Conservation (phyloP, 2,888 invertebrate genomes). For the Tiliacea aurago region DNA sequence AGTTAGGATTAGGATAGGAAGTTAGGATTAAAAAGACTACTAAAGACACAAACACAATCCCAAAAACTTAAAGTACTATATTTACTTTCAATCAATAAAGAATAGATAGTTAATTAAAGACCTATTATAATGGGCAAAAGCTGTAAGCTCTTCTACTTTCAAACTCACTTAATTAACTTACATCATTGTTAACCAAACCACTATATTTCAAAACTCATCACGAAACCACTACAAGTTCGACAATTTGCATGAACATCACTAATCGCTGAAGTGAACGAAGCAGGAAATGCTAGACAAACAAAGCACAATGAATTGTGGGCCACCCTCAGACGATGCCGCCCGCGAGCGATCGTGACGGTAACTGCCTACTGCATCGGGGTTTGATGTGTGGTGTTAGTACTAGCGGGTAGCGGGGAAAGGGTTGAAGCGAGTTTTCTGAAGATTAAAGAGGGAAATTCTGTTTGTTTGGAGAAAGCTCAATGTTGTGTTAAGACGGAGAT, state of each 20-base stretch:
- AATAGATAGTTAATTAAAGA: neutral
- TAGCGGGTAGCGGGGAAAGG: constrained; percentile 43
- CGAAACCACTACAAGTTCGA: constrained; percentile 36
- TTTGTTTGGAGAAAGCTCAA: neutral
- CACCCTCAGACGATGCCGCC: constrained; percentile 84
- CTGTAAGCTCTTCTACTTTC: neutral
- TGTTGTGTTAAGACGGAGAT: too few relatives aligned
- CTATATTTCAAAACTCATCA: constrained; percentile 10
- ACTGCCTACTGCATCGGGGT: constrained; percentile 80
- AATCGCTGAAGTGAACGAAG: constrained; percentile 72
- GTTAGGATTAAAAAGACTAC: neutral
- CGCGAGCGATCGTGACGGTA: constrained; percentile 82
- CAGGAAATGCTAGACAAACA: constrained; percentile 86
- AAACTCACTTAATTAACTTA: neutral
- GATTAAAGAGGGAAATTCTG: neutral
- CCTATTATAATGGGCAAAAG: neutral
- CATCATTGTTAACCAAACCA: neutral
- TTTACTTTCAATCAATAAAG: neutral
- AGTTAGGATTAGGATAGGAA: too few relatives aligned
- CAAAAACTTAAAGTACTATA: neutral
- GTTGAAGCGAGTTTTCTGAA: neutral
- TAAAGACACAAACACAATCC: neutral
- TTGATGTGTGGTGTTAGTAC: constrained; percentile 43
- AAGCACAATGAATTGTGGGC: constrained; percentile 85
- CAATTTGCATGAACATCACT: constrained; percentile 69